These are phyloP conservation scores for Limnephilus auricula DNA, from an alignment of 2,888 invertebrate species.

Conservation along the genomic window DNA sequence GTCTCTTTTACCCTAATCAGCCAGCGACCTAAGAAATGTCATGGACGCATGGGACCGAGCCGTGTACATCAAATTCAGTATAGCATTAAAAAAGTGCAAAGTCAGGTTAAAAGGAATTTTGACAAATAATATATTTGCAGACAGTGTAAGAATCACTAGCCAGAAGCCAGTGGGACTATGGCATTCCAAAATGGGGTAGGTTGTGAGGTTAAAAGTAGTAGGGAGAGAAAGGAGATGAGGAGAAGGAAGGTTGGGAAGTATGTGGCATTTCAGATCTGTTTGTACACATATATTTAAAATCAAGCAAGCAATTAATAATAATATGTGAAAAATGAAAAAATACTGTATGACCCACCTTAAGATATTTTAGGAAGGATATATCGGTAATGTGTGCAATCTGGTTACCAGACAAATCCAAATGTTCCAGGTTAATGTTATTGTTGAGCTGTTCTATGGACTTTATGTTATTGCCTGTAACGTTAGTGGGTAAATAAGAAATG, in stretches of 20 bases:
- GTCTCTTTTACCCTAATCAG: too few relatives aligned
- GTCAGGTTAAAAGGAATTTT: too few relatives aligned
- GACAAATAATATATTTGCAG: too few relatives aligned
- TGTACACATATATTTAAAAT: not conserved
- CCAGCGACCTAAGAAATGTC: too few relatives aligned
- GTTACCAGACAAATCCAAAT: conserved; percentile 93
- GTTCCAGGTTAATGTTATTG: conserved; percentile 87
- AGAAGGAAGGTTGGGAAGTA: not conserved
- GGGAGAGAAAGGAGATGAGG: not conserved
- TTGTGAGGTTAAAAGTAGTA: not conserved
- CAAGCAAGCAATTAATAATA: not conserved
- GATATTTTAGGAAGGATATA: conserved; percentile 87
- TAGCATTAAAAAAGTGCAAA: too few relatives aligned
- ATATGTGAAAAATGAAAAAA: not conserved
- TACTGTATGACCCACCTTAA: conserved; percentile 77
- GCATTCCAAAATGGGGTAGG: not conserved
- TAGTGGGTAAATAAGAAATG: conserved; percentile 35
- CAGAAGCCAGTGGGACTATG: not conserved
- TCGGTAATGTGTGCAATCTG: conserved; percentile 91
- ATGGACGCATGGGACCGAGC: too few relatives aligned
- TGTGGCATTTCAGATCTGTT: not conserved
- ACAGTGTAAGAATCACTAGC: not conserved
- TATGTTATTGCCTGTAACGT: conserved; percentile 88
- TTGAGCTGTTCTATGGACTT: conserved; percentile 95
- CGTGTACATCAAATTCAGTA: too few relatives aligned